Conservation (phyloP, 2,888 invertebrate species). For the Leucoma salicis region DNA sequence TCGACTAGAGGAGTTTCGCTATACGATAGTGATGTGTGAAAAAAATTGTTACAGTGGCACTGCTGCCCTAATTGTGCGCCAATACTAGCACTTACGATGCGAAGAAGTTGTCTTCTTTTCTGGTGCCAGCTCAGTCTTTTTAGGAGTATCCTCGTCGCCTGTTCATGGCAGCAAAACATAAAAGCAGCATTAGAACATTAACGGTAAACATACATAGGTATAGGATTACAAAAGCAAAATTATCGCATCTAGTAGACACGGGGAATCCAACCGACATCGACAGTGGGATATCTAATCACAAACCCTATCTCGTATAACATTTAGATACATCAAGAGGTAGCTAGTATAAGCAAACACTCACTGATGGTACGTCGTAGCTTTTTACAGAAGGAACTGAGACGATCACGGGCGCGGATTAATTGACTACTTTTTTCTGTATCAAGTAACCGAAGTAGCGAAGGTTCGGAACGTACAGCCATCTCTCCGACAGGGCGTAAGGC, state of each 20-base stretch:
- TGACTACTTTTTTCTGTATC: constrained; percentile 70
- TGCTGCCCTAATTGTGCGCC: constrained; percentile 51
- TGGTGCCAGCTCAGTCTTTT: constrained; percentile 76
- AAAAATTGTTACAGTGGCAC: constrained; percentile 31
- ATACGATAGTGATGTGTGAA: constrained; percentile 26
- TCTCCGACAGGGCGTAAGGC: constrained; percentile 68
- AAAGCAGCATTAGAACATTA: constrained; percentile 79
- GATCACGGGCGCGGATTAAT: constrained; percentile 71
- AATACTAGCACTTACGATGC: constrained; percentile 80
- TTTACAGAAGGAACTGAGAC: constrained; percentile 74
- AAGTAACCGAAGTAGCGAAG: constrained; percentile 68
- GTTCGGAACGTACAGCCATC: constrained; percentile 66
- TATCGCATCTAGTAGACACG: constrained; percentile 14
- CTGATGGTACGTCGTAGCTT: constrained; percentile 77
- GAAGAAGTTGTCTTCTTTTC: constrained; percentile 75
- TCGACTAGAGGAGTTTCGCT: constrained; percentile 45
- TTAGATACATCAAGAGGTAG: background rate
- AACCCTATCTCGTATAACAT: background rate
- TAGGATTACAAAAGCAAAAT: constrained; percentile 31
- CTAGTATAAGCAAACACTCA: constrained; percentile 54
- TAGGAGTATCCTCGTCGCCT: constrained; percentile 80
- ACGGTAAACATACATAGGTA: constrained; percentile 44
- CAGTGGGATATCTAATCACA: background rate
- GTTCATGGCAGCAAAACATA: constrained; percentile 74
- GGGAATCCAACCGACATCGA: constrained; percentile 11